phyloP scores from a whole-genome alignment of 2,888 invertebrate species.

The Linnaemya tessellans region DNA sequence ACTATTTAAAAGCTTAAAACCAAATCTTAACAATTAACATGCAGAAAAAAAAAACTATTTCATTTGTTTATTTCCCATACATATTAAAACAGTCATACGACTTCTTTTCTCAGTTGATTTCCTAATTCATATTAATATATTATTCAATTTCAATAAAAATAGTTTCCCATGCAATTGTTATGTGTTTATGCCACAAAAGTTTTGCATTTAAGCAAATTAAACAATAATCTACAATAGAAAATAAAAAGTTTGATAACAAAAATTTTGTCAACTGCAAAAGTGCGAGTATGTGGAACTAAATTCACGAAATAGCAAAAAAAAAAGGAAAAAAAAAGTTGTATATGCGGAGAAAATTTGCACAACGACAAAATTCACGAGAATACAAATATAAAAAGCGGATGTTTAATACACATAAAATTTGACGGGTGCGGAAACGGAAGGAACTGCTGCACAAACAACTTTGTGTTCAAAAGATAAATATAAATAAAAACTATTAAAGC shows the following conservation, averaged over 20 bases:
- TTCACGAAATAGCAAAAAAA: conserved; percentile 5
- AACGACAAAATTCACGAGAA: conserved; percentile 50
- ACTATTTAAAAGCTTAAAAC: not conserved
- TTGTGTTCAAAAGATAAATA: conserved; percentile 67
- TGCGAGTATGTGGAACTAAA: conserved; percentile 8
- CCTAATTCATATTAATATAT: conserved; percentile 15
- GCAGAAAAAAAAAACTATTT: not conserved
- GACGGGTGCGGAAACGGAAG: conserved; percentile 66
- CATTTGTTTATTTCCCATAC: not conserved
- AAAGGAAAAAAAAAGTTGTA: conserved; percentile 1
- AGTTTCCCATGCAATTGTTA: not conserved
- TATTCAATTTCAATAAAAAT: conserved; percentile 16
- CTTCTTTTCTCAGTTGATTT: not conserved
- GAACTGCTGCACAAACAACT: conserved; percentile 70
- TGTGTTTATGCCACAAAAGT: not conserved
- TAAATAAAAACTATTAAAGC: conserved; percentile 44
- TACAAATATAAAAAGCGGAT: conserved; percentile 58
- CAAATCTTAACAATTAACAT: not conserved
- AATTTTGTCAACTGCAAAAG: conserved; percentile 26
- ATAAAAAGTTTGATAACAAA: conserved; percentile 8
- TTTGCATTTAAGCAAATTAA: conserved; percentile 46
- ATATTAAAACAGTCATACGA: not conserved
- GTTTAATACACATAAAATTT: conserved; percentile 67
- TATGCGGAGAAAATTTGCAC: conserved; percentile 36
- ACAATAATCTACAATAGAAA: not conserved